A percentile compares a stretch with the other conserved stretches of the same genome.
Evolutionary conservation across 2,797 vertebrate genomes (phyloP).

Genomic region (Anguilla obscura): DNA sequence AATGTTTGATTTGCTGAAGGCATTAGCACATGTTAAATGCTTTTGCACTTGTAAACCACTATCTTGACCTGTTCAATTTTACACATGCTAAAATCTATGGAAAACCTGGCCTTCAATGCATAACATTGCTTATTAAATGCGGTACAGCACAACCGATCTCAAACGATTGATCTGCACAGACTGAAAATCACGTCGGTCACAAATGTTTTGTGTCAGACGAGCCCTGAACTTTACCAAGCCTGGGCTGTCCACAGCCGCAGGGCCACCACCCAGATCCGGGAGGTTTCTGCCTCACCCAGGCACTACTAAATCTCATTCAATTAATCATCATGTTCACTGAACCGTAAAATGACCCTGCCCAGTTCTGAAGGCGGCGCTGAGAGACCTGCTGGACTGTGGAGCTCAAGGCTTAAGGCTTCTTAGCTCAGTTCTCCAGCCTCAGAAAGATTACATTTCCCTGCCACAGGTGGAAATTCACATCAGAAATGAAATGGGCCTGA

Average conservation of each 20-base stretch:
- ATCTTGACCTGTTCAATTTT: background rate
- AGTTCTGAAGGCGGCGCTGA: background rate
- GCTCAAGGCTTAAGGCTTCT: background rate
- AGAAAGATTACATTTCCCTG: background rate
- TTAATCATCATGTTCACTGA: background rate
- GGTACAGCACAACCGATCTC: background rate
- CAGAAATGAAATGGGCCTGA: background rate
- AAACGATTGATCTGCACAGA: background rate
- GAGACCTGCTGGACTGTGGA: background rate
- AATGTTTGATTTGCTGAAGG: background rate
- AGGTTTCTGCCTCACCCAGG: background rate
- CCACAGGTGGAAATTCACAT: background rate
- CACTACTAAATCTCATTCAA: background rate
- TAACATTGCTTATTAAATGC: background rate
- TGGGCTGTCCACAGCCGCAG: background rate
- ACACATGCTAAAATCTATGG: background rate
- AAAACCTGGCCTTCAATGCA: background rate
- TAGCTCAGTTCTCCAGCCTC: background rate
- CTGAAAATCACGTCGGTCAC: background rate
- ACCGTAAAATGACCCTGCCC: background rate
- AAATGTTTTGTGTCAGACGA: background rate
- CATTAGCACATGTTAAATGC: background rate
- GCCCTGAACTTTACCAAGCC: background rate
- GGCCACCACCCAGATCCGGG: background rate
- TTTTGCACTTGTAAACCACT: too few relatives aligned